Conservation (phyloP, 2,797 vertebrate genomes). For the Thalassophryne amazonica region DNA sequence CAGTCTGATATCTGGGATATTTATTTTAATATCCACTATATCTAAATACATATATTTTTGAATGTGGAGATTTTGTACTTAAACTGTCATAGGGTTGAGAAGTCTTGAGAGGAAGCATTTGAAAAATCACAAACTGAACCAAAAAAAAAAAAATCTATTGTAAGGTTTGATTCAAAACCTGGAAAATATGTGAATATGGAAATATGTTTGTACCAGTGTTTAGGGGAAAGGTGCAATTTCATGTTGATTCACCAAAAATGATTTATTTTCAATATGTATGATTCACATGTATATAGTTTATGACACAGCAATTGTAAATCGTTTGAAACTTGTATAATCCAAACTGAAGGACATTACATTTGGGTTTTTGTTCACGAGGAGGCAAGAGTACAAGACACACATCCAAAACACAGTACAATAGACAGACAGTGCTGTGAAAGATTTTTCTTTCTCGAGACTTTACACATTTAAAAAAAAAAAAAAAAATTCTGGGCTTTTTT, state of each 20-base stretch:
- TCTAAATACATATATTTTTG: slow-evolving; percentile 34
- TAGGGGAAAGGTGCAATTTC: slow-evolving; percentile 25
- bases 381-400: slow-evolving; percentile 6
- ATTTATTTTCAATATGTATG: slow-evolving; percentile 13
- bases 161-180: slow-evolving; percentile 17
- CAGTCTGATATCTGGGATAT: too few relatives aligned
- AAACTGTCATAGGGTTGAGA: slow-evolving; percentile 34
- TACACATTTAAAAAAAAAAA: too few relatives aligned
- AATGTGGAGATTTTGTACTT: slow-evolving; percentile 68
- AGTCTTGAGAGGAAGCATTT: slow-evolving; percentile 7
- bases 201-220: slow-evolving; percentile 23
- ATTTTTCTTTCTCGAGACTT: too few relatives aligned
- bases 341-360: too few relatives aligned
- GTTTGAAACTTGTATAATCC: too few relatives aligned
- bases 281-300: slow-evolving; percentile 45
- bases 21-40: slow-evolving; percentile 61
- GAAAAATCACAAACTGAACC: too few relatives aligned
- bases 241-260: not conserved
- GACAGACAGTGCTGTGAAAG: too few relatives aligned
- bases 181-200: not conserved
- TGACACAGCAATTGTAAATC: slow-evolving; percentile 33
- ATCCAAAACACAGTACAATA: slow-evolving; percentile 19
- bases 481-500: too few relatives aligned
- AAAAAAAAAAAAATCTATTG: slow-evolving; percentile 2
- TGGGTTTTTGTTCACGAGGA: too few relatives aligned